Evolutionary conservation across 2,888 invertebrate species (phyloP).

Genomic region (Chydorus sphaericus): DNA sequence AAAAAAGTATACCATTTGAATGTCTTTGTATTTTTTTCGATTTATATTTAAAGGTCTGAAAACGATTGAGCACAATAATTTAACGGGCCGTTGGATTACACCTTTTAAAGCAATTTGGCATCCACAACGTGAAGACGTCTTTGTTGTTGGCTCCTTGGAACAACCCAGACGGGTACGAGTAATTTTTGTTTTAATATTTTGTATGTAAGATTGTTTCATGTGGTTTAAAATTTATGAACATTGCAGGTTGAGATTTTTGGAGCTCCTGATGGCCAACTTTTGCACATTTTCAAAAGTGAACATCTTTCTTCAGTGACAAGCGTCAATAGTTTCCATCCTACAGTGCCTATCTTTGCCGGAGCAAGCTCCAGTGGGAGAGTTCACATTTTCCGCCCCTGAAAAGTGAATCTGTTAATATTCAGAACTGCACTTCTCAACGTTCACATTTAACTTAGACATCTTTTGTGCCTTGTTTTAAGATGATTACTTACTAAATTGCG

Average conservation of each 20-base stretch:
- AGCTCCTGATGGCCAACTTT: conserved; percentile 22
- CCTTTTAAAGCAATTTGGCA: conserved; percentile 32
- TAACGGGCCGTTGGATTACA: conserved; percentile 33
- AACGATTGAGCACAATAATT: conserved; percentile 29
- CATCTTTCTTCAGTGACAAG: conserved; percentile 28
- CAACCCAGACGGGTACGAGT: conserved; percentile 23
- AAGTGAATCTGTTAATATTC: too few relatives aligned
- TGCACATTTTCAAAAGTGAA: conserved; percentile 25
- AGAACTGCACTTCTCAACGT: too few relatives aligned
- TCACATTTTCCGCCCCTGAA: conserved; percentile 26
- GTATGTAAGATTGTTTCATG: not conserved
- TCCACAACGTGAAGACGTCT: conserved; percentile 30
- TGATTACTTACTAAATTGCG: too few relatives aligned
- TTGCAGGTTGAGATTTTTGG: conserved; percentile 29
- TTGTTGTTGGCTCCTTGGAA: conserved; percentile 31
- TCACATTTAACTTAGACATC: too few relatives aligned
- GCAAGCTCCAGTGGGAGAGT: conserved; percentile 32
- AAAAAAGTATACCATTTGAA: not conserved
- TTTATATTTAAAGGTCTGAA: conserved; percentile 18
- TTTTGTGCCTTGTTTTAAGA: too few relatives aligned
- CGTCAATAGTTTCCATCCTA: conserved; percentile 29
- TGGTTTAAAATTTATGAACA: not conserved
- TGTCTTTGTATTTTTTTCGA: too few relatives aligned
- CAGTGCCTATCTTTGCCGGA: conserved; percentile 27
- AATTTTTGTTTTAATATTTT: too few relatives aligned